Evolutionary conservation across 92 coral and sea anemone species (phyloP), one percentile per base, ranked within the genome.

Genomic region (Actinostola sp.): DNA sequence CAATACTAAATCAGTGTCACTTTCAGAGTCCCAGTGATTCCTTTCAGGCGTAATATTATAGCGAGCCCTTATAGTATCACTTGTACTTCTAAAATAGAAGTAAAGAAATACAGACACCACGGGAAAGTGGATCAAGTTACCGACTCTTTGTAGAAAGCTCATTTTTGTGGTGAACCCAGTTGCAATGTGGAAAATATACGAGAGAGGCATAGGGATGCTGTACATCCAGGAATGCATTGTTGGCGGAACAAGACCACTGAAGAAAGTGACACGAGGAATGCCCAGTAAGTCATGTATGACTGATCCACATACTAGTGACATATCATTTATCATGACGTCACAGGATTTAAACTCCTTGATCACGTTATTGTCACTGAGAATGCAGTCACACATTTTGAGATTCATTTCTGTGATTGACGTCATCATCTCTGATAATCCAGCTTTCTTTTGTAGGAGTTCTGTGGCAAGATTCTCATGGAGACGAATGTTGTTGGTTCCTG

Each of bases 81-180:
- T 31, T 12, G 30, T 28, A 9, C 53, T 11, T 19, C 19, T 9
- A 10, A 44, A 14, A 16, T 9, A 24, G 24, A 0, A 41, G n/a
- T 65, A 38, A 16, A 24, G 16, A 28, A 15, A 39, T 3, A 43
- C 33, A n/a, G 55, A 39, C 26, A 44, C 8, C 13, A 65, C 14
- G 0, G 71, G 16, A 28, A 65, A 65, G 13, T 24, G 31, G 29
- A 65, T 27, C 13, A 65, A 28, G 19, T 65, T 65, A 13, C 55
- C 55, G 38, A 44, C 71, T 14, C 71, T 17, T 28, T 65, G 71
- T 8, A 65, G 28, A 65, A 65, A 44, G 48, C 17, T 65, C 71
- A 65, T 65, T 27, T 28, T 65, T 14, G 8, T 38, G 15, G 71
- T 8, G 11, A 32, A 31, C 2, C 67, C 67, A 11, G 67, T 32